Evolutionary conservation across 2,113 vertebrate species (phyloP), one percentile per base, ranked within the genome.

Genomic region (Odontesthes bonariensis): DNA sequence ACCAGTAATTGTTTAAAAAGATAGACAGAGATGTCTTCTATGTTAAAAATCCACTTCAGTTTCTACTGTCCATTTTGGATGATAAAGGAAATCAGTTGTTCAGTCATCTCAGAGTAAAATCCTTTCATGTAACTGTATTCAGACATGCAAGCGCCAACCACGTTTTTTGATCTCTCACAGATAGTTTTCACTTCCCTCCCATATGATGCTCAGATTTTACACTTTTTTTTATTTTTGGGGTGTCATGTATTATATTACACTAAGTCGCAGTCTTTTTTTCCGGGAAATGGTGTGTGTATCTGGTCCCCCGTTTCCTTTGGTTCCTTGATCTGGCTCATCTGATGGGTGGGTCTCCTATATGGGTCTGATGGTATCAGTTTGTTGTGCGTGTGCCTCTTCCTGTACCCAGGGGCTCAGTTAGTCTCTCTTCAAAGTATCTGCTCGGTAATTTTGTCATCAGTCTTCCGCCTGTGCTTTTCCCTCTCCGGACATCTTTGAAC

Each of bases 301-400:
- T 72, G 81, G 51, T 79, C 79, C 79, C 79, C 71, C 8, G 5
- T 66, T 74, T 11, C 70, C 85, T 81, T 66, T 47, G 74, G 69
- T 85, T 83, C 57, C 89, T 80, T 80, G 88, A 90, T 92, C 61
- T 46, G 59, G 73, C 82, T 89, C 91, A 93, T 94, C 92, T 92
- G 87, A 85, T 81, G 90, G 94, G 94, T 84, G 92, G 82, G 89
- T 79, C 91, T 58, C 27, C 64, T 74, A 19, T 58, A 65, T 47
- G 54, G 56, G n/a, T 40, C 77, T 83, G 93, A 94, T 93, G 63
- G 1, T 89, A 95, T 94, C 93, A 79, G 55, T 8, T 9, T 67
- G 60, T 59, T 69, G 19, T 82, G 11, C 60, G 38, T 83, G 20
- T 79, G 72, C 63, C 80, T 82, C 68, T 86, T 93, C 89, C 86